Base-by-base conservation (phyloP, 2,888 invertebrate species). In the Yponomeuta malinellus region DNA sequence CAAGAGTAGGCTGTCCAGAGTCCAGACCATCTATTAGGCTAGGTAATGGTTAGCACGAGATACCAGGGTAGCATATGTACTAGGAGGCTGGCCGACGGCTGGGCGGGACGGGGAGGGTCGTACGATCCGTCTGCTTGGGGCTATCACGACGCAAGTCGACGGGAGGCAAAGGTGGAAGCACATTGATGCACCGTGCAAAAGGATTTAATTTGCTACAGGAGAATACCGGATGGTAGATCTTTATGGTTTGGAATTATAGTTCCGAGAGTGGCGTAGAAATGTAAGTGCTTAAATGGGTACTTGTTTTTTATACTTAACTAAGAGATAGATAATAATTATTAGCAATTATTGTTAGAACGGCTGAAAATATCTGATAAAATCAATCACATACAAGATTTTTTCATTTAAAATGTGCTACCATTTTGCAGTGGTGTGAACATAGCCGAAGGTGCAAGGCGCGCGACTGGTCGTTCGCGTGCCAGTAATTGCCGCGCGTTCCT, bases 381-480 rank as follows among this genome's bases (percentile, higher is more conserved):
- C 8, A 43, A 8, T 5, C 43, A 23, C 0, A 43, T 43, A 8
- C 43, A 43, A 8, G 6, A 43, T 10, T 65, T 31, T 23, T 33
- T 65, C 10, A 10, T 31, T 59, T 15, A 15, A 59, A 59, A 15
- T 59, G 1, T 12, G 15, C 15, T 59, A 48, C 23, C 33, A 43
- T 68, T 23, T 75, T 75, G 73, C 74, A 74, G 73, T 82, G 83
- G 75, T 87, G 81, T 88, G 86, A 74, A 85, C 81, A 73, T 76
- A 72, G 75, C 85, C 83, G 80, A 75, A 75, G 70, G 71, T 76
- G 89, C 65, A 65, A 65, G 67, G 88, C 89, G 90, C 90, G 91
- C 90, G 90, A 88, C 90, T 84, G 85, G 77, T 80, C 83, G 86
- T 86, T 91, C 92, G 91, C 90, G 92, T 91, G 91, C 91, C 91